These are phyloP conservation scores for Drosophila albomicans DNA, from an alignment of 1,140 invertebrate species.

Conservation along the genomic window DNA sequence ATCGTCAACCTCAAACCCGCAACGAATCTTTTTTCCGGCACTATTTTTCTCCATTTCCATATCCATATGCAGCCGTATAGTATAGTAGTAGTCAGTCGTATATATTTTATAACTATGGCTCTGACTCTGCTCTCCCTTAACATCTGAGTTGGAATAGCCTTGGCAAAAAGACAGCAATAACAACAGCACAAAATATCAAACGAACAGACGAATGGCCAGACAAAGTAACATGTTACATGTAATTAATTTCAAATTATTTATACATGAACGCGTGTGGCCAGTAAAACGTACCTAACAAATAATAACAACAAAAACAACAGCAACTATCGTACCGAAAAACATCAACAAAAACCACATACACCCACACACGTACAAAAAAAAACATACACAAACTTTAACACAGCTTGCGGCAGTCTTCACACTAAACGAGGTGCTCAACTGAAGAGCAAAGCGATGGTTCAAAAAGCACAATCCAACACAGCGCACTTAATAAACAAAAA, in stretches of 20 bases:
- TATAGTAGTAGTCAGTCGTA: conserved; percentile 32
- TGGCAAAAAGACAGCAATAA: conserved; percentile 31
- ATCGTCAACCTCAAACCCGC: conserved; percentile 59
- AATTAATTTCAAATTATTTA: conserved; percentile 84
- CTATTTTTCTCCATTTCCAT: conserved; percentile 18
- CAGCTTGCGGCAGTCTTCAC: conserved; percentile 51
- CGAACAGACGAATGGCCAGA: conserved; percentile 55
- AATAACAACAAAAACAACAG: conserved; percentile 22
- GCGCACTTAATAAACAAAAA: conserved; percentile 39
- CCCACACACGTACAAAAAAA: conserved; percentile 11
- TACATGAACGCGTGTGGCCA: conserved; percentile 71
- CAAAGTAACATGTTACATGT: conserved; percentile 77
- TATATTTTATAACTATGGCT: conserved; percentile 66
- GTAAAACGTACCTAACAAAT: conserved; percentile 46
- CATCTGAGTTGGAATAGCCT: conserved; percentile 35
- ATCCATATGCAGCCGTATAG: conserved; percentile 16
- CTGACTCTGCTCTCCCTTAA: conserved; percentile 2
- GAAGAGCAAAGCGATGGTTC: conserved; percentile 37
- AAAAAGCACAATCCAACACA: not conserved
- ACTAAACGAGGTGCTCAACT: conserved; percentile 55
- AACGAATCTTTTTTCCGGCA: conserved; percentile 14
- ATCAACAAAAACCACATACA: conserved; percentile 38
- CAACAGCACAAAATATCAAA: conserved; percentile 24
- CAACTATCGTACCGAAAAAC: conserved; percentile 9
- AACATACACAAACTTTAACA: conserved; percentile 35